phyloP scores from a whole-genome alignment of 2,888 invertebrate species.

The Cybosia mesomella region DNA sequence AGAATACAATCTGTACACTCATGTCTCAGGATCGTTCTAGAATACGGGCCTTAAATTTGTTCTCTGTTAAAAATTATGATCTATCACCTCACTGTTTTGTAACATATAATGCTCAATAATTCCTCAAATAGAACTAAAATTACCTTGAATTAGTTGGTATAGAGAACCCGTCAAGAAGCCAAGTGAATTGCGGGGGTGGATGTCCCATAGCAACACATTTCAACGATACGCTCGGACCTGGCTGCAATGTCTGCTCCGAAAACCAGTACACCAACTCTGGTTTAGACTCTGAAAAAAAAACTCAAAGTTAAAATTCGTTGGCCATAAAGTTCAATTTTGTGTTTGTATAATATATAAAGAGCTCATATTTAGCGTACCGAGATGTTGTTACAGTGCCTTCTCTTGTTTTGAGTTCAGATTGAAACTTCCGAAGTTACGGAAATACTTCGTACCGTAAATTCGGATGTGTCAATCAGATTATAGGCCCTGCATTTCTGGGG shows the following conservation, averaged over 20 bases:
- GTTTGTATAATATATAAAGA: not conserved
- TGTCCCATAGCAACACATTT: conserved; percentile 98
- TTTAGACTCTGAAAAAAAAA: conserved; percentile 90
- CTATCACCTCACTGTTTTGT: no score
- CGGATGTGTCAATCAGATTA: no score
- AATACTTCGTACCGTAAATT: no score
- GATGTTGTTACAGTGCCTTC: no score
- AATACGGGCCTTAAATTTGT: no score
- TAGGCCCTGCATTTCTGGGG: no score
- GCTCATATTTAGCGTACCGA: no score
- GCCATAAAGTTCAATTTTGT: not conserved
- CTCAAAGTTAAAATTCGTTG: not conserved
- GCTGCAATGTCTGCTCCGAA: conserved; percentile 96
- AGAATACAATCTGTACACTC: no score
- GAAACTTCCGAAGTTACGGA: no score
- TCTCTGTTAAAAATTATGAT: not conserved
- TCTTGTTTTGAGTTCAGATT: no score
- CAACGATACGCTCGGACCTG: conserved; percentile 95
- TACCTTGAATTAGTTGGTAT: conserved; percentile 91
- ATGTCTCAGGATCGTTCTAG: no score
- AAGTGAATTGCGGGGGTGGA: conserved; percentile 96
- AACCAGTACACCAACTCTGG: conserved; percentile 97
- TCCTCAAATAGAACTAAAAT: conserved; percentile 14
- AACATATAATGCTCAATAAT: no score
- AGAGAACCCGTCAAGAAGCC: conserved; percentile 96